These are phyloP conservation scores for Hyposmocoma kahamanoa DNA, from an alignment of 1,140 invertebrate genomes.

Conservation along the genomic window DNA sequence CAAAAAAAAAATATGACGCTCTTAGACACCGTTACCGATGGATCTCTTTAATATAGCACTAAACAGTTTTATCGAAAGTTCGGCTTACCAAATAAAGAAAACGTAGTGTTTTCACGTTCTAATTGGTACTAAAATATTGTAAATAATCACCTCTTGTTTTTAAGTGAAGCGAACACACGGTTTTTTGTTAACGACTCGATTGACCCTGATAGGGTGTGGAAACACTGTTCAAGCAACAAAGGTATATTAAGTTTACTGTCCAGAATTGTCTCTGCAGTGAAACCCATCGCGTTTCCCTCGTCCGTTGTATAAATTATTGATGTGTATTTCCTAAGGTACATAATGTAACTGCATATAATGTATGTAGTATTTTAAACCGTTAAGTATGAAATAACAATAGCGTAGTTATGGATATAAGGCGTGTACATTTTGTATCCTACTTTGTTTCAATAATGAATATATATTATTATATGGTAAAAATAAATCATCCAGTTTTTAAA, in stretches of 20 bases:
- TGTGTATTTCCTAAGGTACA: conserved; percentile 51
- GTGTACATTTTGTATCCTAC: conserved; percentile 72
- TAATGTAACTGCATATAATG: conserved; percentile 65
- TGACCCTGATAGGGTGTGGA: too few species aligned
- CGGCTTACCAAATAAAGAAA: conserved; percentile 59
- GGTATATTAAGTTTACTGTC: too few species aligned
- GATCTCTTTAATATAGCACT: conserved; percentile 64
- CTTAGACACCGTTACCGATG: conserved; percentile 68
- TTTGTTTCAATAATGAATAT: conserved; percentile 73
- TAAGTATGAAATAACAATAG: conserved; percentile 65
- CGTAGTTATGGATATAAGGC: conserved; percentile 61
- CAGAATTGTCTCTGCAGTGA: too few species aligned
- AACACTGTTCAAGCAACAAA: too few species aligned
- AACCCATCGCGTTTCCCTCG: conserved; percentile 36
- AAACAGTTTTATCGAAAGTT: conserved; percentile 44
- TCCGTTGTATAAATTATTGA: conserved; percentile 69
- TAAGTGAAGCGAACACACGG: conserved; percentile 30
- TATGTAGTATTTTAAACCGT: conserved; percentile 67
- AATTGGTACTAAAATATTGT: conserved; percentile 37
- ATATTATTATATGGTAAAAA: conserved; percentile 72
- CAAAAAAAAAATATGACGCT: conserved; percentile 67
- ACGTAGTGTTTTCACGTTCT: conserved; percentile 23
- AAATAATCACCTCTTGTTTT: conserved; percentile 42
- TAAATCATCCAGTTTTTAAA: conserved; percentile 73
- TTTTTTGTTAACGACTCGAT: conserved; percentile 20